A percentile compares a stretch with the other conserved stretches of the same genome.
Conservation (phyloP, 2,113 vertebrate species). For the Phyllopteryx taeniolatus region DNA sequence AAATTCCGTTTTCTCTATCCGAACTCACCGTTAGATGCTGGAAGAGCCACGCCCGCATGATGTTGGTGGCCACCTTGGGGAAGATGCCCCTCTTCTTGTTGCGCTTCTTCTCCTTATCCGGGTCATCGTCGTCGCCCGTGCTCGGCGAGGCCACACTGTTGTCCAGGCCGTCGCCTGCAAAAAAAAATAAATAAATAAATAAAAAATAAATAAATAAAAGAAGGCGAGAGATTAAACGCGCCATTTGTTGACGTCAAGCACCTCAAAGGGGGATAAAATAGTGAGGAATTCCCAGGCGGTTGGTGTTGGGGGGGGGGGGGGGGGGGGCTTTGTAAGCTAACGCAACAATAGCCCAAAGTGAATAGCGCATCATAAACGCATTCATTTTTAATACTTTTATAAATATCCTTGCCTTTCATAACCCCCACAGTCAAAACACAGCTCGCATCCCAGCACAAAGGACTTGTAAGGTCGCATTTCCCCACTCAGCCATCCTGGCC, state of each 20-base stretch:
- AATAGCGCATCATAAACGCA: conserved; percentile 69
- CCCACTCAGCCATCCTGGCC: conserved; percentile 71
- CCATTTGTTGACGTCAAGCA: conserved; percentile 60
- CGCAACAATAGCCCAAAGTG: conserved; percentile 60
- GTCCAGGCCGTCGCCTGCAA: conserved; percentile 98
- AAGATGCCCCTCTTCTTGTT: conserved; percentile 99
- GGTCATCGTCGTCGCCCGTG: conserved; percentile 99
- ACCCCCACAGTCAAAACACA: conserved; percentile 54
- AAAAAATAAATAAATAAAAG: conserved; percentile 32
- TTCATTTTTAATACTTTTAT: conserved; percentile 78
- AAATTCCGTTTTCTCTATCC: neutral
- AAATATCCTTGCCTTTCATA: conserved; percentile 75
- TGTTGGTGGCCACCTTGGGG: conserved; percentile 99
- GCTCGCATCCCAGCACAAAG: conserved; percentile 65
- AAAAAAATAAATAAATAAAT: conserved; percentile 82
- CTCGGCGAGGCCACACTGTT: conserved; percentile 99
- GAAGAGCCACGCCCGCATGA: conserved; percentile 99
- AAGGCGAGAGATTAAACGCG: conserved; percentile 39
- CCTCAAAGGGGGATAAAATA: conserved; percentile 62
- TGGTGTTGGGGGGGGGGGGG: conserved; percentile 58
- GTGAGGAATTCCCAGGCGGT: conserved; percentile 57
- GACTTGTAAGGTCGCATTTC: conserved; percentile 77
- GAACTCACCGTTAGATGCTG: conserved; percentile 99
- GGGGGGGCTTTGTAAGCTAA: conserved; percentile 64
- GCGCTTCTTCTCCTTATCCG: conserved; percentile 99